A percentile compares a stretch with the other conserved stretches of the same genome.
Conservation (phyloP, 2,113 vertebrate genomes). For the Tachysurus vachellii region DNA sequence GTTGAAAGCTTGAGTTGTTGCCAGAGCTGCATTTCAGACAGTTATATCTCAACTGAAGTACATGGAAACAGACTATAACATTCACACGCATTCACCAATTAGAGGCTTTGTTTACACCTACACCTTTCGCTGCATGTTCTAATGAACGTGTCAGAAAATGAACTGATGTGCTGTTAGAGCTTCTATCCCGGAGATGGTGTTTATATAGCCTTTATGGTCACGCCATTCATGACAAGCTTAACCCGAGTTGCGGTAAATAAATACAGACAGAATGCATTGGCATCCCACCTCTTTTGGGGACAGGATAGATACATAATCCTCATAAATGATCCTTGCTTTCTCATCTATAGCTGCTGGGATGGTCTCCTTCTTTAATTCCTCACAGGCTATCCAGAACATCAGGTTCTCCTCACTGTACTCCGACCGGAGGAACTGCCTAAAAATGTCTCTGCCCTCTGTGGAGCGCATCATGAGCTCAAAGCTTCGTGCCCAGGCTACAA, state of each 20-base stretch:
- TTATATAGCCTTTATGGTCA: not conserved
- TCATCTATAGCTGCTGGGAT: slow-evolving; percentile 84
- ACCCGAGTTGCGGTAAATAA: not conserved
- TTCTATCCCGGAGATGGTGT: too few relatives aligned
- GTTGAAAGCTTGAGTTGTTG: not conserved
- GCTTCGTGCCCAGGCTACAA: slow-evolving; percentile 94
- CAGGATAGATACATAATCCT: slow-evolving; percentile 98
- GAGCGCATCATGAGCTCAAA: slow-evolving; percentile 98
- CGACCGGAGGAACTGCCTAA: slow-evolving; percentile 92
- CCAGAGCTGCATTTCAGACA: not conserved
- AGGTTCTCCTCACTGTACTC: slow-evolving; percentile 99
- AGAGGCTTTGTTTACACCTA: not conserved
- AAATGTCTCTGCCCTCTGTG: slow-evolving; percentile 87
- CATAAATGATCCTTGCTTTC: slow-evolving; percentile 93
- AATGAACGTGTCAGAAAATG: slow-evolving; percentile 2
- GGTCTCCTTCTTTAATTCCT: slow-evolving; percentile 92
- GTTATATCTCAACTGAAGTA: not conserved
- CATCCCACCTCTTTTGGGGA: slow-evolving; percentile 94
- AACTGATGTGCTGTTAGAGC: not conserved
- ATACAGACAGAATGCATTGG: not conserved
- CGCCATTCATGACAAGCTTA: not conserved
- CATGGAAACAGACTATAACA: not conserved
- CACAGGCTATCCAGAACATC: slow-evolving; percentile 97
- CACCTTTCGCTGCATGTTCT: not conserved
- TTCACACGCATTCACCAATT: not conserved